Percentiles rank a stretch among this genome's conserved stretches.
Conservation (phyloP, 2,113 vertebrate genomes). For the Alexandromys fortis region DNA sequence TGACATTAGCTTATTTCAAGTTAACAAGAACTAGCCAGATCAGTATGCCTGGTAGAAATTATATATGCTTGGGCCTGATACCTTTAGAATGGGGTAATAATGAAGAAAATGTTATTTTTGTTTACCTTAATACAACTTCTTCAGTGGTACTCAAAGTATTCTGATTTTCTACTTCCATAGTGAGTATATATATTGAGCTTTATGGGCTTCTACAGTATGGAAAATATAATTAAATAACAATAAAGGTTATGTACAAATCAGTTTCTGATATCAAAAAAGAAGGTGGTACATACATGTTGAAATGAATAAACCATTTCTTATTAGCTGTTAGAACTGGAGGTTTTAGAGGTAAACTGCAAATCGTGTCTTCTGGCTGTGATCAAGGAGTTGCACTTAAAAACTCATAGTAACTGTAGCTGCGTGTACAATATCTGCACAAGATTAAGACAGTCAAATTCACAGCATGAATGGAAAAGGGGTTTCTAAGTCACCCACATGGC, state of each 20-base stretch:
- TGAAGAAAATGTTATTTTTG: not conserved
- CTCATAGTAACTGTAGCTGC: not conserved
- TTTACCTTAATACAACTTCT: not conserved
- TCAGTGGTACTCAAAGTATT: not conserved
- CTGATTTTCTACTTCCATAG: not conserved
- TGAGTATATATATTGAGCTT: not conserved
- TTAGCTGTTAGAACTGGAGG: not conserved
- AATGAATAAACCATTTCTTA: not conserved
- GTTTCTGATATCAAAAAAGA: not conserved
- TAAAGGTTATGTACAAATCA: conserved; percentile 9
- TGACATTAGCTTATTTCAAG: not conserved
- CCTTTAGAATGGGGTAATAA: not conserved
- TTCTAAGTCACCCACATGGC: not conserved
- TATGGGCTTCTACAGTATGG: not conserved
- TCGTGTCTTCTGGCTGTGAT: not conserved
- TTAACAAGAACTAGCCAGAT: not conserved
- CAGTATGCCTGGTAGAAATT: not conserved
- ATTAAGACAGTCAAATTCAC: not conserved
- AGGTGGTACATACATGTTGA: not conserved
- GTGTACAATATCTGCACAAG: not conserved
- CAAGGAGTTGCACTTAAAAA: not conserved
- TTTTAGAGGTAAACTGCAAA: not conserved
- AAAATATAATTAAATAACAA: not conserved
- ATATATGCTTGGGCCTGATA: not conserved
- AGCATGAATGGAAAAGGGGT: not conserved